Percentiles rank a stretch among this genome's conserved stretches.
Evolutionary conservation across 2,797 vertebrate species (phyloP).

Genomic region (Periophthalmus magnuspinnatus): DNA sequence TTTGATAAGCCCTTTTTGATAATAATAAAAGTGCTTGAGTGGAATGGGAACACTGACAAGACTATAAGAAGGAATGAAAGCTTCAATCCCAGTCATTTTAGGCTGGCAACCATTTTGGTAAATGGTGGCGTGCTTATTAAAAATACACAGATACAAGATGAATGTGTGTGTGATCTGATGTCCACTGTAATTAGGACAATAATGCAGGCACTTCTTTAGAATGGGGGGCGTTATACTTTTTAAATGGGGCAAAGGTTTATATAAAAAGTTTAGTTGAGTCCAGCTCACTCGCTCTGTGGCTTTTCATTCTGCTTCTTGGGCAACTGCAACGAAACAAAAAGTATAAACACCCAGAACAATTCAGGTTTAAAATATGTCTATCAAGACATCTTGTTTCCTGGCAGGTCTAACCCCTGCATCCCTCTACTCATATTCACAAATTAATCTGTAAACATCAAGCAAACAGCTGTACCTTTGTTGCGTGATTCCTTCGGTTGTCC

Average conservation of each 20-base stretch:
- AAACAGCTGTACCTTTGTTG: conserved; percentile 67
- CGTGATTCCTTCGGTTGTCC: conserved; percentile 63
- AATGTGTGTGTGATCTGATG: neutral
- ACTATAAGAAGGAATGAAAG: conserved; percentile 12
- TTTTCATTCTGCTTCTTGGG: conserved; percentile 81
- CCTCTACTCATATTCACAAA: neutral
- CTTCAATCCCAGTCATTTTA: neutral
- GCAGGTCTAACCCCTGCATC: neutral
- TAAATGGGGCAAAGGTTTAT: conserved; percentile 16
- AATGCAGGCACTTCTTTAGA: conserved; percentile 68
- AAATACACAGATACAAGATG: neutral
- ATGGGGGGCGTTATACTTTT: conserved; percentile 30
- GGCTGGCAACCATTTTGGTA: neutral
- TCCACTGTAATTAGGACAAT: conserved; percentile 37
- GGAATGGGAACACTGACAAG: conserved; percentile 26
- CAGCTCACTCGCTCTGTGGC: conserved; percentile 72
- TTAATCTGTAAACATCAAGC: no score
- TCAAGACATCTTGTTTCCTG: neutral
- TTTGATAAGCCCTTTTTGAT: conserved; percentile 57
- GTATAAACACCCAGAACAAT: neutral
- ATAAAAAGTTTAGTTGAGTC: neutral
- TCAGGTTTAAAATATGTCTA: neutral
- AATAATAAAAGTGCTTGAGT: conserved; percentile 62
- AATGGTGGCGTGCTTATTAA: neutral
- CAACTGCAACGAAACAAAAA: conserved; percentile 45